A percentile compares a stretch with the other conserved stretches of the same genome.
Evolutionary conservation across 2,888 invertebrate genomes (phyloP).

Genomic region (Catocala sponsa): DNA sequence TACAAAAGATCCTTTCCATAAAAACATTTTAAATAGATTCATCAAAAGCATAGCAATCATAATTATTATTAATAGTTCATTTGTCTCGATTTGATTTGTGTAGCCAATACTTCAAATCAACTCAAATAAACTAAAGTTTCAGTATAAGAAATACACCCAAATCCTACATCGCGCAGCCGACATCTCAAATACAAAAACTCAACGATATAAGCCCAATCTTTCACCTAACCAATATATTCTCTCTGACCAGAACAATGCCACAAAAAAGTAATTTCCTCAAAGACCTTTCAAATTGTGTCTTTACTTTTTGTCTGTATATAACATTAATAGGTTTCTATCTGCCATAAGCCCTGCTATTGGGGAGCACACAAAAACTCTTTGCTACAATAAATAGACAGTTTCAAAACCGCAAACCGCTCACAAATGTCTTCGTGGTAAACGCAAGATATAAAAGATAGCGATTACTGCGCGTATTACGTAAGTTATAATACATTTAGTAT

Average conservation of each 20-base stretch:
- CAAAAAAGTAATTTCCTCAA: slow-evolving; percentile 43
- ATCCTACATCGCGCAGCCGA: no score
- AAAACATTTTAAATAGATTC: no score
- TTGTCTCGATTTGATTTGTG: no score
- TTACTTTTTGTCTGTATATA: slow-evolving; percentile 41
- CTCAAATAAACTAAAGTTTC: no score
- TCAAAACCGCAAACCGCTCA: slow-evolving; percentile 51
- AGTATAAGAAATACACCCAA: no score
- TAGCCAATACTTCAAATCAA: no score
- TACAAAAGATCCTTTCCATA: no score
- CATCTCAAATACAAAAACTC: no score
- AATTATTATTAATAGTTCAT: no score
- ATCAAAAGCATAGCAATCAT: no score
- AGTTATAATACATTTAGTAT: no score
- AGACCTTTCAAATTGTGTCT: slow-evolving; percentile 40
- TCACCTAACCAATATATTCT: not conserved
- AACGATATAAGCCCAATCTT: not conserved
- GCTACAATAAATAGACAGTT: slow-evolving; percentile 55
- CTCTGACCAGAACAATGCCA: slow-evolving; percentile 7
- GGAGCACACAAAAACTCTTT: slow-evolving; percentile 50
- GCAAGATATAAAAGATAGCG: slow-evolving; percentile 30
- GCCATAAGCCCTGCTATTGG: slow-evolving; percentile 48
- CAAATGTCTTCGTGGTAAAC: slow-evolving; percentile 37
- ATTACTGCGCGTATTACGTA: slow-evolving; percentile 1
- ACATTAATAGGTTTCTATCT: slow-evolving; percentile 52